phyloP scores from a whole-genome alignment of 2,113 vertebrate genomes.

The Pterocles burchelli region DNA sequence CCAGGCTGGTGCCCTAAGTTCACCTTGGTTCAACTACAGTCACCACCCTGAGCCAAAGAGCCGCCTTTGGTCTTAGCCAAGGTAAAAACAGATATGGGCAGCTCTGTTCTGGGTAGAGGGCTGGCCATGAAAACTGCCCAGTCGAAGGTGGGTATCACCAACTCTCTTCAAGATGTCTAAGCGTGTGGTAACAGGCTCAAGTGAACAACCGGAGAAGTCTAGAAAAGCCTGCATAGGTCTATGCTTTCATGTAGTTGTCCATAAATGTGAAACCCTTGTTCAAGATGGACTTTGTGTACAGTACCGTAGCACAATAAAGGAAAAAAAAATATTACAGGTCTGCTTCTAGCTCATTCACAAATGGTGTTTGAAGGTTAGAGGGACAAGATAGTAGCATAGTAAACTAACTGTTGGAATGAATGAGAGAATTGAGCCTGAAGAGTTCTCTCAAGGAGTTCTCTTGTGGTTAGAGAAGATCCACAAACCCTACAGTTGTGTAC shows the following conservation, averaged over 20 bases:
- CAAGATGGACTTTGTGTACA: not conserved
- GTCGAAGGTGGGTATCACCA: not conserved
- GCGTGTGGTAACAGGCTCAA: accelerated
- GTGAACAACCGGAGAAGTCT: not conserved
- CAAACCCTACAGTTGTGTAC: not conserved
- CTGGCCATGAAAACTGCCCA: not conserved
- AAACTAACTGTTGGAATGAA: not conserved
- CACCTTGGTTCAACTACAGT: accelerated
- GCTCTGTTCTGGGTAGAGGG: not conserved
- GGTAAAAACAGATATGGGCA: not conserved
- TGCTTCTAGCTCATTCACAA: not conserved
- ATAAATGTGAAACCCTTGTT: not conserved
- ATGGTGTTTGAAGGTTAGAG: not conserved
- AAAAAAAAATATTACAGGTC: not conserved
- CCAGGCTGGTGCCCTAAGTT: accelerated
- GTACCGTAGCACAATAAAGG: not conserved
- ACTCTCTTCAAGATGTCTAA: not conserved
- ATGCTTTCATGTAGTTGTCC: not conserved
- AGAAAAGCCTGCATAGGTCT: accelerated
- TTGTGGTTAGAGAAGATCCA: not conserved
- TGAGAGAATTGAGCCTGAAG: not conserved
- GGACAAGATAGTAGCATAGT: not conserved
- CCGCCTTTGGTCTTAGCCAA: accelerated
- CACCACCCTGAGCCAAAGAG: accelerated
- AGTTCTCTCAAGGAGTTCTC: not conserved